A percentile compares a stretch with the other conserved stretches of the same genome.
These are phyloP conservation scores for Orussus abietinus DNA, from an alignment of 1,140 invertebrate species.

Conservation along the genomic window DNA sequence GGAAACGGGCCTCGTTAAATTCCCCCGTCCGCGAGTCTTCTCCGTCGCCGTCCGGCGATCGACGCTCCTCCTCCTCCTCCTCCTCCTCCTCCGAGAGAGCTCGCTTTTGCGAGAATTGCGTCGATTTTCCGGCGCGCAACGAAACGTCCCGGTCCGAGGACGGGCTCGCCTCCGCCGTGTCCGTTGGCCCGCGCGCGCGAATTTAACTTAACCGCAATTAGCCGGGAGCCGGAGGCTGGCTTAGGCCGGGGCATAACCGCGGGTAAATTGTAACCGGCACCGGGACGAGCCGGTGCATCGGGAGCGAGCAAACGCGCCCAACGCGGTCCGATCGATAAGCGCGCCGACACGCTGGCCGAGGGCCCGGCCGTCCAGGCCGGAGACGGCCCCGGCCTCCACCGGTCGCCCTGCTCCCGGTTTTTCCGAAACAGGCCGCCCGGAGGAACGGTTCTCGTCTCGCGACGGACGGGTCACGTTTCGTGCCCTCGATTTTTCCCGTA, in stretches of 20 bases:
- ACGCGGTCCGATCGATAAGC: constrained; percentile 23
- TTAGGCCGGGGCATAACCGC: constrained; percentile 27
- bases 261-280: constrained; percentile 33
- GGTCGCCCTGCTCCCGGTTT: too few species aligned
- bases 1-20: neutral
- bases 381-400: too few species aligned
- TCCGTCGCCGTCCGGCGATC: constrained; percentile 1
- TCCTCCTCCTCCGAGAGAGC: constrained; percentile 2
- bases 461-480: too few species aligned
- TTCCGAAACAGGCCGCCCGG: too few species aligned
- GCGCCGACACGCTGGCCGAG: too few species aligned
- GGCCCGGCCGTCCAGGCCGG: too few species aligned
- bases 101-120: too few species aligned
- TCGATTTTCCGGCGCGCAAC: too few species aligned
- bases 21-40: neutral
- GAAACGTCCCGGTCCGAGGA: constrained; percentile 10
- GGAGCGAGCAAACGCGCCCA: too few species aligned
- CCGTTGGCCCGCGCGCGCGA: constrained; percentile 17
- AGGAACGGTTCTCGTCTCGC: too few species aligned
- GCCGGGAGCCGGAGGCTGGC: constrained; percentile 24
- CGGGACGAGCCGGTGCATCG: too few species aligned
- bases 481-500: too few species aligned
- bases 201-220: constrained; percentile 42
- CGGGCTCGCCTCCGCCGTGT: neutral
- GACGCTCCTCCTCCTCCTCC: neutral